These are phyloP conservation scores for Hypomecis atomaria DNA, from an alignment of 2,888 invertebrate genomes.

Conservation along the genomic window DNA sequence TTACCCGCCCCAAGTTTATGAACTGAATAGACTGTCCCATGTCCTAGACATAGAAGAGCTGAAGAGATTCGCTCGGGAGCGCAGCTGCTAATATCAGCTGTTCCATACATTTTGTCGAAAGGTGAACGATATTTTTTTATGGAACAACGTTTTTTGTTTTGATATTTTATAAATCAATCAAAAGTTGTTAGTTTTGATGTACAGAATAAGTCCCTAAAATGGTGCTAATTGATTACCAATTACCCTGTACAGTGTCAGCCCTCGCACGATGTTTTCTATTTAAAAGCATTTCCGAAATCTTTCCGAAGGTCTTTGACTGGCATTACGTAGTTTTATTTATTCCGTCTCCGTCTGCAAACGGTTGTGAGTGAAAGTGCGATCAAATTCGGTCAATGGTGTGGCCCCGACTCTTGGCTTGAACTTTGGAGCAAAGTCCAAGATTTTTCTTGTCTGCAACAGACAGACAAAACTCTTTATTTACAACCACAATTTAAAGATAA, in stretches of 20 bases:
- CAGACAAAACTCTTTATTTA: no score
- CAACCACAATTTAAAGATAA: no score
- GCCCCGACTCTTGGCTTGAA: neutral
- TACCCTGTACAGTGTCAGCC: no score
- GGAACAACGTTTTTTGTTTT: no score
- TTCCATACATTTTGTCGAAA: no score
- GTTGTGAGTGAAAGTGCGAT: constrained; percentile 31
- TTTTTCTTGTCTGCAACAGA: no score
- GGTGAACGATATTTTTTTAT: no score
- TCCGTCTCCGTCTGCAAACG: constrained; percentile 1
- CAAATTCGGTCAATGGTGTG: constrained; percentile 31
- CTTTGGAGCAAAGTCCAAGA: constrained; percentile 1
- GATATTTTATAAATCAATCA: no score
- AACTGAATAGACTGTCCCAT: constrained; percentile 86
- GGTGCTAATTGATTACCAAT: no score
- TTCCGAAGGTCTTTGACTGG: constrained; percentile 1
- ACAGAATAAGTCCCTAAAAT: no score
- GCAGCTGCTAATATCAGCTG: constrained; percentile 79
- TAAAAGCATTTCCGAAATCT: neutral
- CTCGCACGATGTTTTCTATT: no score
- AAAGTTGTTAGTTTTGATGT: no score
- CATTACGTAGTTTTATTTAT: constrained; percentile 1
- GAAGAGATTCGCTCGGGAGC: constrained; percentile 82
- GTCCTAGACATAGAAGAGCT: constrained; percentile 84
- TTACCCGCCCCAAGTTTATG: constrained; percentile 92